Percentiles rank a stretch among this genome's conserved stretches.
Conservation (phyloP, 2,888 invertebrate species). For the Pheosia gnoma region DNA sequence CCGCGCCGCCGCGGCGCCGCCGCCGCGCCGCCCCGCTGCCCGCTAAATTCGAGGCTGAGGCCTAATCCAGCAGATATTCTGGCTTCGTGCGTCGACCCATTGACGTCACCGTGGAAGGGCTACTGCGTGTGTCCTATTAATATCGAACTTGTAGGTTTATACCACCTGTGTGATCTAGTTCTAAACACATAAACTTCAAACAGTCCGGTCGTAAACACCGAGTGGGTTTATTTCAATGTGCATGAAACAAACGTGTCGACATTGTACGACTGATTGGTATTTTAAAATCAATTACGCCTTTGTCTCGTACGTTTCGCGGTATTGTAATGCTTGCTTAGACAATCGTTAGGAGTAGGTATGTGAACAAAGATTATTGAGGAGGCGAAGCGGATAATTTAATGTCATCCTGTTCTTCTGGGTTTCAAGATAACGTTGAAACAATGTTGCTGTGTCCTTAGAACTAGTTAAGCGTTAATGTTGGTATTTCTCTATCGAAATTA, state of each 20-base stretch:
- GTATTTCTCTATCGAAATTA: too few relatives aligned
- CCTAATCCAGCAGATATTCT: slow-evolving; percentile 52
- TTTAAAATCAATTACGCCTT: slow-evolving; percentile 23
- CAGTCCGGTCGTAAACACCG: slow-evolving; percentile 18
- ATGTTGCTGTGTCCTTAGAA: too few relatives aligned
- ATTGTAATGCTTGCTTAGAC: slow-evolving; percentile 7
- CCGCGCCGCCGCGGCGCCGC: too few relatives aligned
- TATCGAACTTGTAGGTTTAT: slow-evolving; percentile 49
- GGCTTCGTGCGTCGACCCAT: slow-evolving; percentile 47
- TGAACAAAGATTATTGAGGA: slow-evolving; percentile 13
- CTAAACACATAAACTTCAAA: slow-evolving; percentile 29
- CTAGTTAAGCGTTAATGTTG: too few relatives aligned
- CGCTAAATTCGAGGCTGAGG: too few relatives aligned
- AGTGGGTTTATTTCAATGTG: slow-evolving; percentile 8
- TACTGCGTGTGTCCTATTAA: slow-evolving; percentile 71
- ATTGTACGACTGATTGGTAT: slow-evolving; percentile 15
- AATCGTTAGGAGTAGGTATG: slow-evolving; percentile 6
- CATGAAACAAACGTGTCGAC: not conserved
- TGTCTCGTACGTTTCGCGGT: slow-evolving; percentile 6
- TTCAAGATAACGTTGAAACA: too few relatives aligned
- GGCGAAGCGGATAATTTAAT: not conserved
- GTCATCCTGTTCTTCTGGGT: too few relatives aligned
- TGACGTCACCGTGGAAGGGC: slow-evolving; percentile 70
- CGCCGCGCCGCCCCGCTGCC: too few relatives aligned
- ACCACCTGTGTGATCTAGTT: slow-evolving; percentile 31